Percentiles rank a stretch among this genome's conserved stretches.
Conservation (phyloP, 2,888 invertebrate species). For the Chloromyia formosa region DNA sequence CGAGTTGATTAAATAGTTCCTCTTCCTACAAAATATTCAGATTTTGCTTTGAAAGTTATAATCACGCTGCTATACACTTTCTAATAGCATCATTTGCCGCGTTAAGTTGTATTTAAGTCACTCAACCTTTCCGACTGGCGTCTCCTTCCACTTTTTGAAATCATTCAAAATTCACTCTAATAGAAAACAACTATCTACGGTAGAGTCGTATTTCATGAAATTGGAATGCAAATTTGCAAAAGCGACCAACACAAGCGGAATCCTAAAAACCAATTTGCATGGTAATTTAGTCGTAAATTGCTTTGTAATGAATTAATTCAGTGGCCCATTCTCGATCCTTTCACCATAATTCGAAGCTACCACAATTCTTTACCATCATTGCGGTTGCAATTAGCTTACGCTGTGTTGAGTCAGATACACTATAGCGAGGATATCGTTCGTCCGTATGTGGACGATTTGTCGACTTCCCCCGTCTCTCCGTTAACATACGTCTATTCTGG, state of each 20-base stretch:
- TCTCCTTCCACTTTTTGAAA: background rate
- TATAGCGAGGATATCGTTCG: background rate
- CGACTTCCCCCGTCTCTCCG: background rate
- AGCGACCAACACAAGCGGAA: slow-evolving; percentile 24
- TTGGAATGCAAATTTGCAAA: slow-evolving; percentile 12
- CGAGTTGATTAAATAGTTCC: too few relatives aligned
- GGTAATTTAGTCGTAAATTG: slow-evolving; percentile 30
- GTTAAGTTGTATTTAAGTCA: too few relatives aligned
- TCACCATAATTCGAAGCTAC: background rate
- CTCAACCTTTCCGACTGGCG: too few relatives aligned
- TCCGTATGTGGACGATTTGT: background rate
- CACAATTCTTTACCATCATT: slow-evolving; percentile 5
- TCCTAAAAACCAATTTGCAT: slow-evolving; percentile 37
- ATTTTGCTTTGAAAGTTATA: too few relatives aligned
- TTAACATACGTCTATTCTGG: background rate
- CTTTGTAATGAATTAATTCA: slow-evolving; percentile 18
- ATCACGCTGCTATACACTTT: too few relatives aligned
- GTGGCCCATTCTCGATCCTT: background rate
- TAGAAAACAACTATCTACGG: background rate
- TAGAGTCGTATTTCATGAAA: background rate
- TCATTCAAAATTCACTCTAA: background rate
- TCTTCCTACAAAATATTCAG: too few relatives aligned
- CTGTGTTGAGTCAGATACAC: background rate
- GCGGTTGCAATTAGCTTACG: background rate
- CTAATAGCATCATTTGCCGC: too few relatives aligned